phyloP scores from a whole-genome alignment of 1,140 invertebrate species.

The Sinella curviseta region DNA sequence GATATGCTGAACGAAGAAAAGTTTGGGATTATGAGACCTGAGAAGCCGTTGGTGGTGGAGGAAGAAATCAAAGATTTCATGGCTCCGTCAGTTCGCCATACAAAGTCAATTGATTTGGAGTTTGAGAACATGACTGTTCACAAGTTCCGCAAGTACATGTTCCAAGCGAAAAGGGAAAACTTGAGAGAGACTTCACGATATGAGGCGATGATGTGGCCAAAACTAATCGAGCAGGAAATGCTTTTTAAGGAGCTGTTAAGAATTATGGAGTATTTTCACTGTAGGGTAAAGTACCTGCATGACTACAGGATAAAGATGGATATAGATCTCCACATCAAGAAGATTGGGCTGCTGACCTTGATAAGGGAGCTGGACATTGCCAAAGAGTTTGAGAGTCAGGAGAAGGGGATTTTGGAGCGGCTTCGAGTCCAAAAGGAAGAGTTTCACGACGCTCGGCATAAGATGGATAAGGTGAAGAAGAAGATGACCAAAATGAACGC shows the following conservation, averaged over 20 bases:
- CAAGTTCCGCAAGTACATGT: conserved; percentile 40
- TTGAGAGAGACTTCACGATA: not conserved
- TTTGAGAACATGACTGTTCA: conserved; percentile 31
- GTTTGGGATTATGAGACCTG: conserved; percentile 1
- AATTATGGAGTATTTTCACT: conserved; percentile 37
- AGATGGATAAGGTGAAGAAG: conserved; percentile 36
- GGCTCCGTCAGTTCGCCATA: not conserved
- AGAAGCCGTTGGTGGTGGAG: not conserved
- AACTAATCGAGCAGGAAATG: conserved; percentile 32
- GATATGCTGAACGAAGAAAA: not conserved
- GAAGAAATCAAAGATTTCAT: conserved; percentile 9
- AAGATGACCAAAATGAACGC: conserved; percentile 6
- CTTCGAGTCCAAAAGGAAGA: conserved; percentile 38
- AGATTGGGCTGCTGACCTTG: conserved; percentile 26
- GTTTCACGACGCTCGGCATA: conserved; percentile 28
- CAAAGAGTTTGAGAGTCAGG: conserved; percentile 45
- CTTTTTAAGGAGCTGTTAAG: conserved; percentile 33
- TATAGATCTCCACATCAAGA: conserved; percentile 40
- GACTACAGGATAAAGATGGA: conserved; percentile 29
- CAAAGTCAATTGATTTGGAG: conserved; percentile 17
- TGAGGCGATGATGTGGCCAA: conserved; percentile 17
- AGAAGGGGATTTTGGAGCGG: conserved; percentile 37
- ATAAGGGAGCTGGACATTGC: conserved; percentile 43
- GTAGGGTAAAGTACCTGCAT: conserved; percentile 32
- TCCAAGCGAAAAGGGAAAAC: conserved; percentile 32